A percentile compares a stretch with the other conserved stretches of the same genome.
Evolutionary conservation across 1,140 invertebrate species (phyloP).

Genomic region (Drosophila mojavensis): DNA sequence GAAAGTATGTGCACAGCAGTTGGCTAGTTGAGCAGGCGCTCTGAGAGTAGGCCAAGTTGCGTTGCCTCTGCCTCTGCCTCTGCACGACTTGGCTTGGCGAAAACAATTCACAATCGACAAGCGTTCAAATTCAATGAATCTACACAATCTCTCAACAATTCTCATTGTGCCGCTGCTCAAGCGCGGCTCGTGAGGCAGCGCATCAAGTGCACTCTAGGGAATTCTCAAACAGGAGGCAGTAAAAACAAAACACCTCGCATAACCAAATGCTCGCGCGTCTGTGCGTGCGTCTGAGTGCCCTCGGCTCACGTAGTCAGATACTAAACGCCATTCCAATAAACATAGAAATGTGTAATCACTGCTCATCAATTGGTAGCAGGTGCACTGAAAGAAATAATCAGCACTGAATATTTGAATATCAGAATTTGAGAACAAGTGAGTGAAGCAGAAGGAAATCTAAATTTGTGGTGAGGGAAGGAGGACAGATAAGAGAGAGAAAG

Average conservation of each 20-base stretch:
- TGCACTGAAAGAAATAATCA: conserved; percentile 51
- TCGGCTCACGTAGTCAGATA: conserved; percentile 55
- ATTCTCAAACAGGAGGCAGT: conserved; percentile 36
- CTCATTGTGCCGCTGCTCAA: conserved; percentile 11
- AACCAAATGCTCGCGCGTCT: conserved; percentile 24
- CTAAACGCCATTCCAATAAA: conserved; percentile 44
- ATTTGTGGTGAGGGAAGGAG: too few species aligned
- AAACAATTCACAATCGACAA: conserved; percentile 45
- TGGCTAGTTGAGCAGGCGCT: conserved; percentile 1
- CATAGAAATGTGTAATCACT: conserved; percentile 73
- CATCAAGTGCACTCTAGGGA: conserved; percentile 76
- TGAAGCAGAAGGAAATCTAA: too few species aligned
- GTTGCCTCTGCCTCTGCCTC: too few species aligned
- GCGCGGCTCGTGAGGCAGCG: conserved; percentile 51
- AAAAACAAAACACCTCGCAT: conserved; percentile 1
- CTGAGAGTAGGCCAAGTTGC: background rate
- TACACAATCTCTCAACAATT: conserved; percentile 46
- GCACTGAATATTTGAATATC: background rate
- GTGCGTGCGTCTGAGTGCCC: conserved; percentile 14
- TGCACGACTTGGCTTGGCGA: background rate
- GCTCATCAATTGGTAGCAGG: conserved; percentile 63
- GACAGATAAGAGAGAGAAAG: background rate
- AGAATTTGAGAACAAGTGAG: background rate
- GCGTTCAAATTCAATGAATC: conserved; percentile 54
- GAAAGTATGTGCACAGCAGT: background rate